phyloP scores from a whole-genome alignment of 1,140 invertebrate genomes.

The Trichonephila clavata region DNA sequence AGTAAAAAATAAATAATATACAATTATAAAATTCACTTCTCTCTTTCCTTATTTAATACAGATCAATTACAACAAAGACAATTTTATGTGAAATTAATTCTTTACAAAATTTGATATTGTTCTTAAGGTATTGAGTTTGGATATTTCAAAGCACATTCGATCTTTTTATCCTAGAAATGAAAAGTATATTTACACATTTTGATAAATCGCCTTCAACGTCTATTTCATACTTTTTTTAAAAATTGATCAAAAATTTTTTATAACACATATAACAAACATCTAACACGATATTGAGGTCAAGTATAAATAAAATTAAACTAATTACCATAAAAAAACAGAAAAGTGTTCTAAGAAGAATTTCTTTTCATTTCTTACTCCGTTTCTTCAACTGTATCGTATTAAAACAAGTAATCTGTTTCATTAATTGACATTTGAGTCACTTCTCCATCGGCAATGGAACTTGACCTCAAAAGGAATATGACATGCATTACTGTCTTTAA shows the following conservation, averaged over 20 bases:
- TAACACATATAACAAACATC: background rate
- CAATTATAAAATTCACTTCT: no score
- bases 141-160: no score
- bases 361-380: background rate
- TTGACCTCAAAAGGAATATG: constrained; percentile 10
- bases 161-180: no score
- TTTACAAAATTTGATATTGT: no score
- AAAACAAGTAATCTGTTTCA: background rate
- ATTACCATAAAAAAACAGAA: background rate
- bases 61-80: no score
- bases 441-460: background rate
- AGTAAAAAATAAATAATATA: no score
- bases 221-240: no score
- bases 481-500: background rate
- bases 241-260: background rate
- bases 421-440: background rate
- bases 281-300: background rate
- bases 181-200: no score
- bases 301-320: background rate
- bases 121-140: no score
- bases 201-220: no score
- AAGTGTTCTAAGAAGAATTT: background rate
- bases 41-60: no score
- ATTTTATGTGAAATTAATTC: no score
- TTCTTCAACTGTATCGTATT: background rate